Conservation (phyloP, 2,888 invertebrate genomes). For the Nudaria mundana region DNA sequence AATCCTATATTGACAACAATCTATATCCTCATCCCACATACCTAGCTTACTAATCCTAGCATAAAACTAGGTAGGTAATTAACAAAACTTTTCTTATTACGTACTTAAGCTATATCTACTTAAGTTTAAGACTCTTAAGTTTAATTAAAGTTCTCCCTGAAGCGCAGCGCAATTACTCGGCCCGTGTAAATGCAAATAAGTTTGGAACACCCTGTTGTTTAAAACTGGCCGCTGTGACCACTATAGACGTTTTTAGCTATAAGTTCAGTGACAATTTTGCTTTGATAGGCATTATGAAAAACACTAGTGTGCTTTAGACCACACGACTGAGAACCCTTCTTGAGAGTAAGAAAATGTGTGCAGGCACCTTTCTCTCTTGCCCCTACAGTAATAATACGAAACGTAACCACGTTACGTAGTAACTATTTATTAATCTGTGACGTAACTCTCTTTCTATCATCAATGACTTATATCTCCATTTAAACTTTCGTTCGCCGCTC, state of each 20-base stretch:
- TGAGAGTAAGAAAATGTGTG: no score
- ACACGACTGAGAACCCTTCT: no score
- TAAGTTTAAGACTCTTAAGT: conserved; percentile 70
- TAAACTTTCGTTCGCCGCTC: no score
- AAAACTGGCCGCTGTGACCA: conserved; percentile 53
- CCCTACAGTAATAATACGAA: conserved; percentile 17
- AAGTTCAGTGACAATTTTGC: conserved; percentile 28
- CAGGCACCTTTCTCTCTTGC: no score
- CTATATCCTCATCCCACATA: conserved; percentile 15
- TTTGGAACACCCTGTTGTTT: conserved; percentile 70
- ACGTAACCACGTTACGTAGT: conserved; percentile 16
- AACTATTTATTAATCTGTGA: no score
- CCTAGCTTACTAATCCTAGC: conserved; percentile 27
- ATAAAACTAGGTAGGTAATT: conserved; percentile 52
- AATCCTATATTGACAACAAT: conserved; percentile 35
- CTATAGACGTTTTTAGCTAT: conserved; percentile 37
- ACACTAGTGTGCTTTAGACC: no score
- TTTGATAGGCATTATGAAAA: no score
- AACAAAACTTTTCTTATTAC: conserved; percentile 71
- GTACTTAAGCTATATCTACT: conserved; percentile 63
- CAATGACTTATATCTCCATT: no score
- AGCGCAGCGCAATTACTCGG: conserved; percentile 77
- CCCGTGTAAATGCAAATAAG: conserved; percentile 79
- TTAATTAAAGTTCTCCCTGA: conserved; percentile 78
- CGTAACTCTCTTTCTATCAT: no score